phyloP scores from a whole-genome alignment of 2,888 invertebrate genomes.

The Papilio protenor region DNA sequence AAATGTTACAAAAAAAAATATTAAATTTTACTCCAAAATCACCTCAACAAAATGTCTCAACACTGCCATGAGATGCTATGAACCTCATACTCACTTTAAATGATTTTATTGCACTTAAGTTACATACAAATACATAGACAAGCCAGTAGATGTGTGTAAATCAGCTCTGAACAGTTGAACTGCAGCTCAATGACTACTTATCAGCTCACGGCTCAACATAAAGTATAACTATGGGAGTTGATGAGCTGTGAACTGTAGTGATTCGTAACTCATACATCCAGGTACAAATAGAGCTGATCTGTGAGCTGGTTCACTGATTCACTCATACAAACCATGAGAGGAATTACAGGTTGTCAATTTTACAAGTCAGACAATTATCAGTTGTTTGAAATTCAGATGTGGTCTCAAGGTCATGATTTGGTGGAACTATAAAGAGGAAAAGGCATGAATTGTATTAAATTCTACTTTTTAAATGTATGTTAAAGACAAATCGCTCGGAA shows the following conservation, averaged over 20 bases:
- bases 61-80: slow-evolving; percentile 42
- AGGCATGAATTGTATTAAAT: neutral
- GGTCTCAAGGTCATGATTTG: too few relatives aligned
- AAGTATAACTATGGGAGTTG: too few relatives aligned
- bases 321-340: too few relatives aligned
- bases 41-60: slow-evolving; percentile 33
- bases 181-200: too few relatives aligned
- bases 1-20: slow-evolving; percentile 9
- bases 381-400: neutral
- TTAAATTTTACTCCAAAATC: neutral
- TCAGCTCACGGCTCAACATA: too few relatives aligned
- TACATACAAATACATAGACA: slow-evolving; percentile 18
- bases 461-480: slow-evolving; percentile 4
- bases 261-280: too few relatives aligned
- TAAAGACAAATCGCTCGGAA: neutral
- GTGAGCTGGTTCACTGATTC: too few relatives aligned
- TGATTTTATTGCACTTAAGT: slow-evolving; percentile 31
- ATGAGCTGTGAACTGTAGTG: too few relatives aligned
- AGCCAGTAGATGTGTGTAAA: too few relatives aligned
- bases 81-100: slow-evolving; percentile 28
- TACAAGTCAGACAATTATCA: neutral
- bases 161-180: too few relatives aligned
- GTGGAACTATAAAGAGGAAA: neutral
- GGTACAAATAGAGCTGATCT: too few relatives aligned
- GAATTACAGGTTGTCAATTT: too few relatives aligned